Evolutionary conservation across 2,888 invertebrate species (phyloP), one percentile per base, ranked within the genome.

Genomic region (Conomelus anceps): DNA sequence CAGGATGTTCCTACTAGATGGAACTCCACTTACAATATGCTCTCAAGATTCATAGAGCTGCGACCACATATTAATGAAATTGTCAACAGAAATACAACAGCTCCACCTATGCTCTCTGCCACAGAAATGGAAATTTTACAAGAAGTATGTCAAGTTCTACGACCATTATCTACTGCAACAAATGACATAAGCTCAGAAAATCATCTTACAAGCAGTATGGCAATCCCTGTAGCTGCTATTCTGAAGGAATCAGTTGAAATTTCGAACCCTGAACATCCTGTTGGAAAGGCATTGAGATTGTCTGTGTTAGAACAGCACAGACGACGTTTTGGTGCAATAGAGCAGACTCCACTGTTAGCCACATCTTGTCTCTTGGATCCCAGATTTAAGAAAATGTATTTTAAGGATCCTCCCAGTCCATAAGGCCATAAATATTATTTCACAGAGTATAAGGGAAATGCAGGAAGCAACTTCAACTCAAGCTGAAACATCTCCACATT

Each of bases 81-180:
- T 22, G 85, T 91, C 23, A 87, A n/a, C n/a, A n/a, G n/a, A n/a
- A n/a, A n/a, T n/a, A n/a, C n/a, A n/a, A n/a, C n/a, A n/a, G n/a
- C n/a, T 7, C 91, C 91, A 24, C 41, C 89, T 20, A 91, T 91
- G 91, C 41, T 91, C n/a, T 86, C 89, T 13, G 90, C 89, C 88
- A 22, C 29, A 6, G 91, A n/a, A n/a, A n/a, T n/a, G n/a, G 87
- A 90, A 41, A 24, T 63, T 22, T 89, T 90, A 22, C 87, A 89
- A 84, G 91, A 91, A 22, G 41, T 89, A 11, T 20, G 90, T 23
- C 63, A 89, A 23, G 23, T 91, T 22, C 85, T 91, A 22, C 87
- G 88, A 22, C 91, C 90, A 17, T 41, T 91, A 11, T 90, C 90
- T 23, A 41, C n/a, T 13, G 90, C 90, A 23, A 90, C 7, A 89